Evolutionary conservation across 2,113 vertebrate genomes (phyloP).

Genomic region (Neoarius graeffei): DNA sequence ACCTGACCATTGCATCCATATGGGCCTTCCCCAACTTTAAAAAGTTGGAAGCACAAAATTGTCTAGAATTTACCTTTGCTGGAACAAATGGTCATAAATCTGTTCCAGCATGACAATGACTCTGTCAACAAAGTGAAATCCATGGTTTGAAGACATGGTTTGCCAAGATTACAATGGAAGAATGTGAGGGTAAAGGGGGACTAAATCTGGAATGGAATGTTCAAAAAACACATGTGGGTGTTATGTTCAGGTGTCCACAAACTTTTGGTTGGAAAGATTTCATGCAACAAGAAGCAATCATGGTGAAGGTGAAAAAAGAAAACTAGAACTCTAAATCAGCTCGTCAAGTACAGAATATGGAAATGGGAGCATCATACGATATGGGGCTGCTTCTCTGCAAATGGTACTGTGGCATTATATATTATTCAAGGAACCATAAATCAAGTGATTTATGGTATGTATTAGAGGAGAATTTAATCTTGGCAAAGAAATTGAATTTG

Average conservation of each 20-base stretch:
- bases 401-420: not conserved
- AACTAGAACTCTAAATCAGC: too few relatives aligned
- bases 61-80: not conserved
- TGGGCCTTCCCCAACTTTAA: not conserved
- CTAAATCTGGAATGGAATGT: not conserved
- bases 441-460: not conserved
- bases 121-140: too few relatives aligned
- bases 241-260: not conserved
- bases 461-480: not conserved
- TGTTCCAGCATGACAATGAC: not conserved
- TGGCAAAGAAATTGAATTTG: not conserved
- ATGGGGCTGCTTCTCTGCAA: not conserved
- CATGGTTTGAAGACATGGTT: too few relatives aligned
- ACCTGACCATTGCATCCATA: not conserved
- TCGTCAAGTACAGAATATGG: too few relatives aligned
- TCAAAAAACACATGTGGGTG: not conserved
- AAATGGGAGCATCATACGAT: too few relatives aligned
- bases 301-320: not conserved
- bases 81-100: not conserved
- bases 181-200: too few relatives aligned
- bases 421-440: not conserved
- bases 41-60: not conserved
- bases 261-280: not conserved
- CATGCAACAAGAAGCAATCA: not conserved
- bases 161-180: too few relatives aligned